Conservation (phyloP, 2,797 vertebrate genomes). For the Neopelma chrysocephalum region DNA sequence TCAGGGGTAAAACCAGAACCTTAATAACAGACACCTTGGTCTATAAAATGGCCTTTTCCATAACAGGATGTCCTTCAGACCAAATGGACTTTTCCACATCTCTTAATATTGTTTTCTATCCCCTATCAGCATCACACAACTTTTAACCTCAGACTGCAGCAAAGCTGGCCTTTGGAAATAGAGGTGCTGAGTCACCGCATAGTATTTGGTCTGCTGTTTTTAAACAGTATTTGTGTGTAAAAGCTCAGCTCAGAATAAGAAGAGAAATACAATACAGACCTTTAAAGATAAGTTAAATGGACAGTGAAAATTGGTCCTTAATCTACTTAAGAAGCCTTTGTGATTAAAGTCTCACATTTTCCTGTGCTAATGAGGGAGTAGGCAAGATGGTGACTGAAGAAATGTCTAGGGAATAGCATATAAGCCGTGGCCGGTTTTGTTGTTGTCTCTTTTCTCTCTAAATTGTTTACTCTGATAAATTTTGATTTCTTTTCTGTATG, state of each 20-base stretch:
- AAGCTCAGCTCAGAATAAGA: constrained; percentile 10
- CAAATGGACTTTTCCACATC: neutral
- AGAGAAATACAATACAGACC: neutral
- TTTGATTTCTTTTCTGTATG: neutral
- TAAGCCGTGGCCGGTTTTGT: rapidly evolving
- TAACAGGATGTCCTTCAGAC: neutral
- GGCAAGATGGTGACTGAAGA: neutral
- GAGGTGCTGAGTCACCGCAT: neutral
- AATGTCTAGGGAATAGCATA: neutral
- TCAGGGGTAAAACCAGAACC: neutral
- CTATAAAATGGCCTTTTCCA: neutral
- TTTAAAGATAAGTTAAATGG: constrained; percentile 30
- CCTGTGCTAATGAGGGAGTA: neutral
- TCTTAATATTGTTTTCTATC: neutral
- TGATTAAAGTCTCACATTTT: neutral
- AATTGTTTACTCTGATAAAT: neutral
- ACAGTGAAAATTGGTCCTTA: constrained; percentile 31
- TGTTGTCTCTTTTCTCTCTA: neutral
- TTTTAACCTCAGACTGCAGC: neutral
- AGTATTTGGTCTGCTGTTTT: neutral
- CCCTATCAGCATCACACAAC: neutral
- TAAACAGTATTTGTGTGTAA: neutral
- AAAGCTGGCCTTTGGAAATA: neutral
- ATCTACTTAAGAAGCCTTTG: constrained; percentile 20
- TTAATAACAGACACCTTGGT: neutral